Conservation (phyloP, 2,888 invertebrate genomes). For the Chorisops tibialis region DNA sequence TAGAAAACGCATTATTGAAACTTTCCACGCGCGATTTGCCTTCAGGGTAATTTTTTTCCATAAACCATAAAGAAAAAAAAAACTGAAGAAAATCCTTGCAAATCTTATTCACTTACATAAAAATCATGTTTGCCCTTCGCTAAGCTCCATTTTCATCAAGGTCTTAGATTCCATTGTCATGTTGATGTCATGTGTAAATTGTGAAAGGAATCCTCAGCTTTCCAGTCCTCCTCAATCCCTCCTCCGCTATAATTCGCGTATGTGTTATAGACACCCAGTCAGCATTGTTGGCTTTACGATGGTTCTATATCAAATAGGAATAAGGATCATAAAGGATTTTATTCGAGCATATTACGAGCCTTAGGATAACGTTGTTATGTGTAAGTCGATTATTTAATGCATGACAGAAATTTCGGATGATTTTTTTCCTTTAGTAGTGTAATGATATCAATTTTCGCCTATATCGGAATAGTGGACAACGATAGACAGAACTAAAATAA, state of each 20-base stretch:
- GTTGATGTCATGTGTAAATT: conserved; percentile 34
- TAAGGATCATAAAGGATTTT: conserved; percentile 30
- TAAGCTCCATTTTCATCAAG: conserved; percentile 34
- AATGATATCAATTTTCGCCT: too few species aligned
- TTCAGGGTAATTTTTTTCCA: conserved; percentile 13
- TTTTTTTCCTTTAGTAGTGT: too few species aligned
- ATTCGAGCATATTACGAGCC: conserved; percentile 31
- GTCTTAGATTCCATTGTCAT: conserved; percentile 30
- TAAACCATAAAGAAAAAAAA: conserved; percentile 3
- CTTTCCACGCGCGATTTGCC: conserved; percentile 16
- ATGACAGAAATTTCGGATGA: conserved; percentile 1
- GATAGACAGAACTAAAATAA: too few species aligned
- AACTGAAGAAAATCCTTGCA: conserved; percentile 27
- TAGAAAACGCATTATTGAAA: conserved; percentile 20
- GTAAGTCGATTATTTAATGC: conserved; percentile 34
- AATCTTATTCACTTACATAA: conserved; percentile 34
- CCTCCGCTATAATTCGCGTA: background rate
- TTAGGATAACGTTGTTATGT: conserved; percentile 33
- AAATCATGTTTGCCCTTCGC: conserved; percentile 34
- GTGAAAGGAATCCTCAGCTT: conserved; percentile 25
- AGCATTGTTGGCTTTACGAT: conserved; percentile 14
- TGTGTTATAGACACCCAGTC: background rate
- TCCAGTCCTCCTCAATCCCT: background rate
- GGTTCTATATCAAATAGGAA: background rate
- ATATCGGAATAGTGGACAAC: too few species aligned